phyloP scores from a whole-genome alignment of 2,888 invertebrate species.

The Aethes cnicana region DNA sequence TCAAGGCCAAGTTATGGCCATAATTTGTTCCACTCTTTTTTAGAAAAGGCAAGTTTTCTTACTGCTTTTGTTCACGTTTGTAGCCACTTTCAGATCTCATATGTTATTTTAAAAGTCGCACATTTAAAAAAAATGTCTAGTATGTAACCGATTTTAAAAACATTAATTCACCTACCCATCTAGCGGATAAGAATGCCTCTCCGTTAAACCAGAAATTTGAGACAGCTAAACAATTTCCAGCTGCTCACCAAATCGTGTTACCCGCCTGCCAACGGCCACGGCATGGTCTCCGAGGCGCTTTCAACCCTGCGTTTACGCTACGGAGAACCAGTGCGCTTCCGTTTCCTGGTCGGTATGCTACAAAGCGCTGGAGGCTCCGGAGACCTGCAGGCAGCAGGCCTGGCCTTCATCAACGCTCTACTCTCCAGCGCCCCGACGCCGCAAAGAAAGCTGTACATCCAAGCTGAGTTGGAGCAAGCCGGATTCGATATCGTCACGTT shows the following conservation, averaged over 20 bases:
- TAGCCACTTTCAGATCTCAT: too few species aligned
- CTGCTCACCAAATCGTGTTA: constrained; percentile 92
- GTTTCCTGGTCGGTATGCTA: constrained; percentile 94
- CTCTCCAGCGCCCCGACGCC: constrained; percentile 88
- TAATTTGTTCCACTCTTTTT: too few species aligned
- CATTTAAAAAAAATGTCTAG: too few species aligned
- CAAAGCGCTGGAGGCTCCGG: constrained; percentile 89
- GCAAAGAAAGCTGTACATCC: constrained; percentile 91
- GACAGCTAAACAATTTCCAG: constrained; percentile 75
- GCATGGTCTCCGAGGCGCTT: constrained; percentile 94
- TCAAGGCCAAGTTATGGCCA: too few species aligned
- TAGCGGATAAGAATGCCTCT: too few species aligned
- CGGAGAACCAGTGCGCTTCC: constrained; percentile 95
- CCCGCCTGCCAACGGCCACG: constrained; percentile 88
- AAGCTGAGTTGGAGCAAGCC: constrained; percentile 92
- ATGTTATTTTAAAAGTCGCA: too few species aligned
- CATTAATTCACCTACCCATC: too few species aligned
- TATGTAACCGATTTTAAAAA: too few species aligned
- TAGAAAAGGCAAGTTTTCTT: too few species aligned
- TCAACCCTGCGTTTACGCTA: constrained; percentile 93
- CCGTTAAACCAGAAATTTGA: too few species aligned
- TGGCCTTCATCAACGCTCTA: constrained; percentile 92
- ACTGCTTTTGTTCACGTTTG: too few species aligned
- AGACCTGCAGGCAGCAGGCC: constrained; percentile 89
- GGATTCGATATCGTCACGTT: constrained; percentile 86